Evolutionary conservation across 2,797 vertebrate species (phyloP).

Genomic region (Dendrocincla tyrannina): DNA sequence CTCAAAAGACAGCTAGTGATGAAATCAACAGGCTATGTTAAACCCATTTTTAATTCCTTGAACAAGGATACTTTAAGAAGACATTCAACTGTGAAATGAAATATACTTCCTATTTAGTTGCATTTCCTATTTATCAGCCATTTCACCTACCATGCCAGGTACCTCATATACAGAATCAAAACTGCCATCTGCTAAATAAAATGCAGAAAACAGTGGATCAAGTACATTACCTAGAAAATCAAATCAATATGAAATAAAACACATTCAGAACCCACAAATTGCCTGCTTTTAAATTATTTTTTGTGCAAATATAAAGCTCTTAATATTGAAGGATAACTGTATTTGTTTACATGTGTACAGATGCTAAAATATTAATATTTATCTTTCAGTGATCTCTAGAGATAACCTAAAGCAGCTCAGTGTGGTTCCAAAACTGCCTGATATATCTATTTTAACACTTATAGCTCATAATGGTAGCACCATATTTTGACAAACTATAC

Average conservation of each 20-base stretch:
- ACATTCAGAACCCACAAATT: not conserved
- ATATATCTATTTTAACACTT: not conserved
- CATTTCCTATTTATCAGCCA: slow-evolving; percentile 9
- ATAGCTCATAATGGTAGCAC: not conserved
- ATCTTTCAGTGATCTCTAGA: not conserved
- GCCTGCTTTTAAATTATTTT: not conserved
- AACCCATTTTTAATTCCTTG: not conserved
- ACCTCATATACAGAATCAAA: not conserved
- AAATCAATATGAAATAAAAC: slow-evolving; percentile 12
- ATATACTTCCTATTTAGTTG: not conserved
- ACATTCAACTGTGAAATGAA: not conserved
- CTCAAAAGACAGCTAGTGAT: not conserved
- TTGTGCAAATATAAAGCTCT: not conserved
- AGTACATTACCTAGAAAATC: not conserved
- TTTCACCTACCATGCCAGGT: not conserved
- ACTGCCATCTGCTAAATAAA: slow-evolving; percentile 20
- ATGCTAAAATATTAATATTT: not conserved
- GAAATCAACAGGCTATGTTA: not conserved
- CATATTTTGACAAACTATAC: not conserved
- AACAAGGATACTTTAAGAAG: not conserved
- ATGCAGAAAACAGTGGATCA: not conserved
- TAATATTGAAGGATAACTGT: not conserved
- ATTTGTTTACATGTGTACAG: not conserved
- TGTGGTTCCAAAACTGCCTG: not conserved
- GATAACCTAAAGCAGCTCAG: not conserved